Conservation (phyloP, 1,140 invertebrate genomes). For the Adelges cooleyi region DNA sequence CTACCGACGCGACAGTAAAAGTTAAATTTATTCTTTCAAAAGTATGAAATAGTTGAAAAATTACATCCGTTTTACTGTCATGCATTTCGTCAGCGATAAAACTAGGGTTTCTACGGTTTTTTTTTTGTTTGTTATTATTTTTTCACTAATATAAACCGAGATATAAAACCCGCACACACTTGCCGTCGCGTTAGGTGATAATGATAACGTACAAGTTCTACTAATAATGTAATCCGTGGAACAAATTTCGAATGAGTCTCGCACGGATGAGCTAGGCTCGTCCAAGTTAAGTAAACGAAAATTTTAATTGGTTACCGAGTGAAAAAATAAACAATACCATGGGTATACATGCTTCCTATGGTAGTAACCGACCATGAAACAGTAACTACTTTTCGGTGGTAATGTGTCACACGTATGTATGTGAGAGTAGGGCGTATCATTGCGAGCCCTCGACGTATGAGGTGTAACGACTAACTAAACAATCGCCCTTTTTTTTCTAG, state of each 20-base stretch:
- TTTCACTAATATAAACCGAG: too few relatives aligned
- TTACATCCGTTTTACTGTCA: too few relatives aligned
- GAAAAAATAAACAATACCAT: neutral
- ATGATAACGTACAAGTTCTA: too few relatives aligned
- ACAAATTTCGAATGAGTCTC: conserved; percentile 10
- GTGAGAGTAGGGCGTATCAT: conserved; percentile 18
- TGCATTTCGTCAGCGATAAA: too few relatives aligned
- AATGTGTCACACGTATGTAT: conserved; percentile 8
- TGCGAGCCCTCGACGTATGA: neutral
- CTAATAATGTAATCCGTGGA: neutral
- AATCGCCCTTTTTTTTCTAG: neutral
- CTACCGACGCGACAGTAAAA: too few relatives aligned
- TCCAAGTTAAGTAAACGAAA: neutral
- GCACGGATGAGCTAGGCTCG: neutral
- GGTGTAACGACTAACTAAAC: neutral
- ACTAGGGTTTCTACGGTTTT: too few relatives aligned
- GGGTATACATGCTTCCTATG: too few relatives aligned
- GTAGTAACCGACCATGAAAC: conserved; percentile 10
- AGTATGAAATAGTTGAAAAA: too few relatives aligned
- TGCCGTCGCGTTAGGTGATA: too few relatives aligned
- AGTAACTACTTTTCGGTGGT: neutral
- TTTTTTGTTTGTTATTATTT: too few relatives aligned
- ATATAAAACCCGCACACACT: too few relatives aligned
- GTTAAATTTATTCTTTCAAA: too few relatives aligned
- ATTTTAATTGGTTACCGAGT: conserved; percentile 18